These are phyloP conservation scores for Brachionus asplanchnoidis DNA, from an alignment of 1,140 invertebrate genomes.

Conservation along the genomic window DNA sequence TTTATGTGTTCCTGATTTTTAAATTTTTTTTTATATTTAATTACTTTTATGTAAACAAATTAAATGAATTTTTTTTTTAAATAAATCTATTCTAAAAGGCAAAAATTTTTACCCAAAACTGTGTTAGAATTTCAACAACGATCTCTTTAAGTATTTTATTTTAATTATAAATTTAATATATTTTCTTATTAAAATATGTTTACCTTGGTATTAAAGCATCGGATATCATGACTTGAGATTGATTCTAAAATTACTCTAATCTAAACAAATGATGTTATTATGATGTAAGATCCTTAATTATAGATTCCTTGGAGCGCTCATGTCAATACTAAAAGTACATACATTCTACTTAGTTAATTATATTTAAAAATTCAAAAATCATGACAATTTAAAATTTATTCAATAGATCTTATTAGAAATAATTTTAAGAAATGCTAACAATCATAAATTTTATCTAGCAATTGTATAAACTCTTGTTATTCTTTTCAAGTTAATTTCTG, in stretches of 20 bases:
- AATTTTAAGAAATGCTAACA: neutral
- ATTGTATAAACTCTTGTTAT: no score
- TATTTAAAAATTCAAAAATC: neutral
- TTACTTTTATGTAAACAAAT: neutral
- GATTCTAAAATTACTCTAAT: slow-evolving; percentile 2
- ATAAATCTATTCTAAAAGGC: neutral
- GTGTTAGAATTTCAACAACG: neutral
- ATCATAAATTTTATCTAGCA: no score
- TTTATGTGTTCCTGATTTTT: neutral
- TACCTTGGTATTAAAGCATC: neutral
- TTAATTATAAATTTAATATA: neutral
- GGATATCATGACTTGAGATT: slow-evolving; percentile 1
- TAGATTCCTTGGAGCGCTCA: neutral
- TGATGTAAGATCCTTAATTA: neutral
- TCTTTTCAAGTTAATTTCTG: no score
- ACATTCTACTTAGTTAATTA: neutral
- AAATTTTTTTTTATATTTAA: neutral
- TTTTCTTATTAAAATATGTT: neutral
- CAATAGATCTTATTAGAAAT: neutral
- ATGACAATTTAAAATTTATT: neutral
- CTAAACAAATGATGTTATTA: neutral
- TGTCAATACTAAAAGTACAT: neutral
- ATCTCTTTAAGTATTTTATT: neutral
- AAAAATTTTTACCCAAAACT: neutral
- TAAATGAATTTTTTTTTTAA: neutral